These are phyloP conservation scores for Caenorhabditis parvicauda DNA, from an alignment of 2,888 invertebrate species.

Conservation along the genomic window DNA sequence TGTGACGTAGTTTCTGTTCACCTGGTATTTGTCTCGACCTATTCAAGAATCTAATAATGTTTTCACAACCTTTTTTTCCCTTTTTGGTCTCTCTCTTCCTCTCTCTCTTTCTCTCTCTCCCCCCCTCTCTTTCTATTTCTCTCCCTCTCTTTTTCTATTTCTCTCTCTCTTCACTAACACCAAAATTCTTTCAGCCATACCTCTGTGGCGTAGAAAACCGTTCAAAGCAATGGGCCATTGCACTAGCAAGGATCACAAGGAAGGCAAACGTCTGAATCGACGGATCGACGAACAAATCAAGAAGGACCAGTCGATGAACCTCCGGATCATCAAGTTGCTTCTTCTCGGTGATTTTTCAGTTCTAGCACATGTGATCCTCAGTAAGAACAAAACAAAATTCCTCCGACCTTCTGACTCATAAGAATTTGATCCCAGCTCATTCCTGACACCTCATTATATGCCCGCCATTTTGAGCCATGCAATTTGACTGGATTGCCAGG, in stretches of 20 bases:
- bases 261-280: slow-evolving; percentile 54
- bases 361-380: too few relatives aligned
- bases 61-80: too few relatives aligned
- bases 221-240: slow-evolving; percentile 58
- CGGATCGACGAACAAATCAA: slow-evolving; percentile 62
- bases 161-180: background rate
- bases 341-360: slow-evolving; percentile 49
- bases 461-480: too few relatives aligned
- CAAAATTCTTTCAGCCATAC: too few relatives aligned
- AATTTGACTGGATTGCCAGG: too few relatives aligned
- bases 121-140: background rate
- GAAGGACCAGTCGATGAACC: slow-evolving; percentile 60
- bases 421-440: too few relatives aligned
- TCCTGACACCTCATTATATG: too few relatives aligned
- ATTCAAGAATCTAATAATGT: too few relatives aligned
- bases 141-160: background rate
- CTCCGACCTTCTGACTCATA: too few relatives aligned
- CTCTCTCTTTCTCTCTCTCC: background rate
- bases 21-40: too few relatives aligned
- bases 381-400: too few relatives aligned
- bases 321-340: slow-evolving; percentile 61
- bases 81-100: background rate
- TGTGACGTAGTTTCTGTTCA: too few relatives aligned
- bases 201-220: background rate
- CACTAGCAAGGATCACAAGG: slow-evolving; percentile 61